Evolutionary conservation across 2,888 invertebrate genomes (phyloP), one percentile per base, ranked within the genome.

Genomic region (Mesorhabditis spiculigera): DNA sequence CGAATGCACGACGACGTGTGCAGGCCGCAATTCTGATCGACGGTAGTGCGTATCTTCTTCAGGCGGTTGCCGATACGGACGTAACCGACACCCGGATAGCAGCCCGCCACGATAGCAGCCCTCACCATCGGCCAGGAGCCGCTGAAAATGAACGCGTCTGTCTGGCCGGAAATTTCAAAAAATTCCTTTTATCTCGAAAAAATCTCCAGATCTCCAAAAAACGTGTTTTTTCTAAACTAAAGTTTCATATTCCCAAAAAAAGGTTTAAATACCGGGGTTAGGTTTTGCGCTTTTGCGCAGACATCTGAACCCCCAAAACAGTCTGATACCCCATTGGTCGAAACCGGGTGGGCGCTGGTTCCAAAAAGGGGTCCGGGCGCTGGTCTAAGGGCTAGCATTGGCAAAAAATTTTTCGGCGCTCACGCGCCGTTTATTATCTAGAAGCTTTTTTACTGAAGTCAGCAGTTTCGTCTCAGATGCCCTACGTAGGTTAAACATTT

Each of bases 41-140:
- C 69, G 65, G n/a, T 61, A 10, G 85, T 86, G 28, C 77, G 72
- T 62, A 85, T 81, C 68, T 82, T 82, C 63, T 79, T 75, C 65
- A 85, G 67, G 67, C 78, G 81, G 63, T 73, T 69, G 4, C 78
- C 78, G 87, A 85, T 92, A 91, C 1, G 92, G 4, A 81, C 78
- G 61, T 77, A 76, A 44, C 92, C 92, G 63, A 96, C 87, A 80
- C 93, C 93, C 0, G 97, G 96, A 87, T 95, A 96, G 72, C 93
- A 89, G 0, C 96, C 95, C 4, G 93, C 92, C 43, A 91, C 91
- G 45, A 96, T 88, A 3, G 93, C 93, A 0, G 93, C 92, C 86
- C 95, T 95, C 0, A 97, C 91, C 69, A 95, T 90, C 10, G 93
- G 91, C 93, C 93, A 94, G 85, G 92, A 91, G 81, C 92, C 91